These are phyloP conservation scores for Semotilus atromaculatus DNA, from an alignment of 2,797 vertebrate genomes.

Conservation along the genomic window DNA sequence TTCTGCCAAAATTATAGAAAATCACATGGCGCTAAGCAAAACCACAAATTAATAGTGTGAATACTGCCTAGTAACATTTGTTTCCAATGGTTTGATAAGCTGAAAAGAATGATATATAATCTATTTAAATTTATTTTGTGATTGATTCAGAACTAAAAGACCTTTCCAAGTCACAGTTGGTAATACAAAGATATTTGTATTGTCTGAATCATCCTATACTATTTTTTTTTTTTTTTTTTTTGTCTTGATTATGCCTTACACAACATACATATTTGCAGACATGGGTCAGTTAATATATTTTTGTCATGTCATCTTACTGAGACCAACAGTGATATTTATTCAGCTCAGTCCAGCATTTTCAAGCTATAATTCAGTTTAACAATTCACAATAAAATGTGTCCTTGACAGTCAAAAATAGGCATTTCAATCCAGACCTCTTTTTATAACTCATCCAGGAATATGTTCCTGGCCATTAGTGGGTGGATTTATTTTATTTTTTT, in stretches of 20 bases:
- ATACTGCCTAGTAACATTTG: background rate
- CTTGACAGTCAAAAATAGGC: constrained; percentile 42
- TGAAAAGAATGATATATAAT: constrained; percentile 13
- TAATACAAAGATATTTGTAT: background rate
- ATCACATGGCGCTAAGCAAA: constrained; percentile 34
- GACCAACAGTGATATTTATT: background rate
- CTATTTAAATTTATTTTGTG: constrained; percentile 8
- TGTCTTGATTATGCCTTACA: background rate
- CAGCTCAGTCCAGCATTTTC: constrained; percentile 26
- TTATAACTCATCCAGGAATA: constrained; percentile 41
- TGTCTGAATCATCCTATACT: background rate
- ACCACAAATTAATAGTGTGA: background rate
- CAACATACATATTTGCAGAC: background rate
- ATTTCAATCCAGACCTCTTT: constrained; percentile 46
- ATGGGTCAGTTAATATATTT: background rate
- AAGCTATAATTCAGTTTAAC: constrained; percentile 49
- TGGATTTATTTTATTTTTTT: background rate
- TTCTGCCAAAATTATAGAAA: constrained; percentile 58
- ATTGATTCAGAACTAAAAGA: constrained; percentile 9
- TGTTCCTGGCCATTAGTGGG: background rate
- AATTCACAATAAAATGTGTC: constrained; percentile 35
- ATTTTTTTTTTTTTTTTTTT: background rate
- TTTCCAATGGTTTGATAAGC: constrained; percentile 16
- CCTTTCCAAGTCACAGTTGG: background rate
- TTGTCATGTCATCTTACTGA: background rate